phyloP scores from a whole-genome alignment of 2,888 invertebrate genomes.

The Actias luna region DNA sequence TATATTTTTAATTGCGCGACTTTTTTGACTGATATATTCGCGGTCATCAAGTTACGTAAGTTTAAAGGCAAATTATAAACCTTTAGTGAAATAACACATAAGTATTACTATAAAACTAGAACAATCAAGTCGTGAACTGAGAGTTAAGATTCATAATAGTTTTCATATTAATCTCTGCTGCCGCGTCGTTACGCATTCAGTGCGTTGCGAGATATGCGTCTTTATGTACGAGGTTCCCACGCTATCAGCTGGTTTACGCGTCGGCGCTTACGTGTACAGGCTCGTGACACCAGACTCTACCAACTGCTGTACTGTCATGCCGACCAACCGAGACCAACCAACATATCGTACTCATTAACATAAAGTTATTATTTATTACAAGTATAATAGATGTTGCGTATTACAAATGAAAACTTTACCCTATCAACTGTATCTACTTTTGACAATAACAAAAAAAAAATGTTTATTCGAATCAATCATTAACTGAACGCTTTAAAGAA shows the following conservation, averaged over 20 bases:
- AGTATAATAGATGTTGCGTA: background rate
- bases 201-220: conserved; percentile 27
- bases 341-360: background rate
- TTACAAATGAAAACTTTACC: conserved; percentile 21
- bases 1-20: background rate
- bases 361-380: background rate
- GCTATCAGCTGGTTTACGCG: conserved; percentile 73
- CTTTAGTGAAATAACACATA: background rate
- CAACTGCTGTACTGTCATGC: conserved; percentile 5
- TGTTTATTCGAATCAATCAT: background rate
- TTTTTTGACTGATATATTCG: background rate
- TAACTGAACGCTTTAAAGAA: background rate
- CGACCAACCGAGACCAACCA: conserved; percentile 33
- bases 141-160: background rate
- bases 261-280: conserved; percentile 57
- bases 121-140: background rate
- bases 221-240: conserved; percentile 68
- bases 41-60: conserved; percentile 22
- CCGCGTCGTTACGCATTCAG: conserved; percentile 30
- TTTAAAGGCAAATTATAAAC: background rate
- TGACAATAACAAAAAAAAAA: background rate
- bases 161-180: conserved; percentile 21
- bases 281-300: conserved; percentile 39
- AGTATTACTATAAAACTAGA: background rate
- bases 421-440: background rate